Percentiles rank a stretch among this genome's conserved stretches.
Conservation (phyloP, 2,797 vertebrate species). For the Enteromius argenteus region DNA sequence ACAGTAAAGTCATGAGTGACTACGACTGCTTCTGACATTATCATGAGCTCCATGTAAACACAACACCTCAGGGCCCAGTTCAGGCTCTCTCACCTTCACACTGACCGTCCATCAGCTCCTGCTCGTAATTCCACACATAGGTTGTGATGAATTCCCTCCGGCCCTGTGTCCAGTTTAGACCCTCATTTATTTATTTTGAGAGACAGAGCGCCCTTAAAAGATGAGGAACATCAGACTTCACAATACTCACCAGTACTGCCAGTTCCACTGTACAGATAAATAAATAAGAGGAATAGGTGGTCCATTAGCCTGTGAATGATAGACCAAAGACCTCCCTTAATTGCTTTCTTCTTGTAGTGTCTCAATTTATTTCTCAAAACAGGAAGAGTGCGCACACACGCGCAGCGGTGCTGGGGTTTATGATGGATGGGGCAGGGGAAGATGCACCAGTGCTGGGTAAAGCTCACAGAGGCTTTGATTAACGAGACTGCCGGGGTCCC, state of each 20-base stretch:
- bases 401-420: constrained; percentile 68
- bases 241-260: constrained; percentile 40
- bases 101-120: constrained; percentile 51
- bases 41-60: constrained; percentile 39
- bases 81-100: constrained; percentile 52
- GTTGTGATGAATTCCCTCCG: constrained; percentile 55
- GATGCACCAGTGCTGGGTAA: constrained; percentile 74
- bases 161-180: constrained; percentile 45
- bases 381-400: constrained; percentile 24
- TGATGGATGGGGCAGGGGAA: constrained; percentile 80
- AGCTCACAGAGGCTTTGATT: constrained; percentile 78
- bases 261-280: constrained; percentile 52
- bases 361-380: constrained; percentile 71
- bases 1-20: neutral
- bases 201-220: constrained; percentile 48
- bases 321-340: constrained; percentile 75
- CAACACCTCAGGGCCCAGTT: constrained; percentile 48
- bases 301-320: constrained; percentile 74
- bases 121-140: constrained; percentile 41
- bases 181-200: constrained; percentile 58
- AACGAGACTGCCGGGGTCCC: constrained; percentile 78
- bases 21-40: constrained; percentile 19
- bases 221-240: constrained; percentile 46
- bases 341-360: constrained; percentile 69
- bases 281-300: constrained; percentile 57